Conservation (phyloP, 1,140 invertebrate genomes). For the Coenobita brevimanus region DNA sequence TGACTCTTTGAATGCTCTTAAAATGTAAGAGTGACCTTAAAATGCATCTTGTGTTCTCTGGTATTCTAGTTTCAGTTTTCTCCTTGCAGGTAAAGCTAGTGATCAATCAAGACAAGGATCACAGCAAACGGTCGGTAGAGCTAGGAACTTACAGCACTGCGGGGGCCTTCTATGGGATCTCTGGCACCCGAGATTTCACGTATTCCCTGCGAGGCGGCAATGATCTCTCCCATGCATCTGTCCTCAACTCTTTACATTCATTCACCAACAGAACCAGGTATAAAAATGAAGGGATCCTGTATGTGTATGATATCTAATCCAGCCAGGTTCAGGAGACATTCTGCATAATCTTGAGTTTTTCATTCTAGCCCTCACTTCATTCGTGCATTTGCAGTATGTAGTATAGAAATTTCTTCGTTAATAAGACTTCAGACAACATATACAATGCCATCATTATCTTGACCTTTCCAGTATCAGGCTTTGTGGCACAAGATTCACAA, state of each 20-base stretch:
- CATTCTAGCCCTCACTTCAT: too few species aligned
- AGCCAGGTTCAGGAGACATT: background rate
- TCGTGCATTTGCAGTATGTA: too few species aligned
- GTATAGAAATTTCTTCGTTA: too few species aligned
- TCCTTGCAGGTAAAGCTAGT: conserved; percentile 69
- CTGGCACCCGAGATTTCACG: conserved; percentile 71
- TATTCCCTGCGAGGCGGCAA: conserved; percentile 74
- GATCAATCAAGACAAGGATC: conserved; percentile 74
- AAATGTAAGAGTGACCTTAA: too few species aligned
- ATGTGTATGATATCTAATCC: background rate
- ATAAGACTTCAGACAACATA: too few species aligned
- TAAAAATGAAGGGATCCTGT: background rate
- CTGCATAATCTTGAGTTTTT: background rate
- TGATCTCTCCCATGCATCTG: conserved; percentile 72
- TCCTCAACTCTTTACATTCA: conserved; percentile 72
- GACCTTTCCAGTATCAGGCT: too few species aligned
- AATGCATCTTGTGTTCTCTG: too few species aligned
- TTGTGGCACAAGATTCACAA: too few species aligned
- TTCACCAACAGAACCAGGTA: conserved; percentile 72
- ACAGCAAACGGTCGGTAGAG: conserved; percentile 73
- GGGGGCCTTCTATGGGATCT: conserved; percentile 73
- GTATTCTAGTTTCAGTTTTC: background rate
- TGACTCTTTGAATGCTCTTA: too few species aligned
- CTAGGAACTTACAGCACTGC: conserved; percentile 71
- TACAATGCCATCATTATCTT: too few species aligned